These are phyloP conservation scores for Ceratitis capitata DNA, from an alignment of 1,140 invertebrate species.

Conservation along the genomic window DNA sequence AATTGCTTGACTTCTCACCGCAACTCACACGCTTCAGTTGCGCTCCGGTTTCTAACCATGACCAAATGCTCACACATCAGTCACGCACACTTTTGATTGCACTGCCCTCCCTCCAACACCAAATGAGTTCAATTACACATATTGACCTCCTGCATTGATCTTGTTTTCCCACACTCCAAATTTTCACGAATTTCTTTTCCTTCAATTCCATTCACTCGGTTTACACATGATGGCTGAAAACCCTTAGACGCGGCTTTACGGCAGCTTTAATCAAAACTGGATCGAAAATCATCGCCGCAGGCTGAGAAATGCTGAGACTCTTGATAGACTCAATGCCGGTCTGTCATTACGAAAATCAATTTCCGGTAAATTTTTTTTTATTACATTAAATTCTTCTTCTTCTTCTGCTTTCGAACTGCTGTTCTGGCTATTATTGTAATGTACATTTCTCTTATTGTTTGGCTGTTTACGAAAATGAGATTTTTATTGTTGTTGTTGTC, in stretches of 20 bases:
- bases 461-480: neutral
- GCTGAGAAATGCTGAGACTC: neutral
- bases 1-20: no score
- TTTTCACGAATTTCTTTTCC: neutral
- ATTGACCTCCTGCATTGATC: neutral
- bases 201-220: neutral
- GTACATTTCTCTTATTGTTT: neutral
- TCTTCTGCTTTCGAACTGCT: neutral
- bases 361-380: slow-evolving; percentile 10
- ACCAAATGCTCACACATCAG: neutral
- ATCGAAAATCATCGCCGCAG: neutral
- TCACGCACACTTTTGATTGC: neutral
- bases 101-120: neutral
- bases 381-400: neutral
- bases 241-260: neutral
- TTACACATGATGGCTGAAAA: neutral
- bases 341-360: slow-evolving; percentile 37
- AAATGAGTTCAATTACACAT: neutral
- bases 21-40: no score
- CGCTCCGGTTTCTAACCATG: neutral
- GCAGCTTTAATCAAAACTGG: slow-evolving; percentile 33
- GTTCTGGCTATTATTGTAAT: neutral
- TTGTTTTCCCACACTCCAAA: slow-evolving; percentile 9
- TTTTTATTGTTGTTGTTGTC: neutral
- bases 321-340: neutral